These are phyloP conservation scores for Oegoconia quadripuncta DNA, from an alignment of 2,888 invertebrate species.

Conservation along the genomic window DNA sequence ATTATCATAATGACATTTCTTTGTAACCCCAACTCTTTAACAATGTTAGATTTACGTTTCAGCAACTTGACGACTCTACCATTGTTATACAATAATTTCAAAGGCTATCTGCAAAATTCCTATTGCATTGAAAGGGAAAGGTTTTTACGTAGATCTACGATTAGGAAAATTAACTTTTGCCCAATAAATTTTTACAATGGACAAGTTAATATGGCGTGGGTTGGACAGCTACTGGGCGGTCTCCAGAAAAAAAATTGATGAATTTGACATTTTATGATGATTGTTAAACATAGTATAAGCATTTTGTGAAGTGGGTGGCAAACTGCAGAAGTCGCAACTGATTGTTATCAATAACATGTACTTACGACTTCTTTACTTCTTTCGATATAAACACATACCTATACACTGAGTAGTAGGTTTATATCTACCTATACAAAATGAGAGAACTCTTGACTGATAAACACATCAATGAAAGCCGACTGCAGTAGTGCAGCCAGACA, in stretches of 20 bases:
- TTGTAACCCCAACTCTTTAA: slow-evolving; percentile 36
- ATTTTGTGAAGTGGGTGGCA: neutral
- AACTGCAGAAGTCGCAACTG: no score
- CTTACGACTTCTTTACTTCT: no score
- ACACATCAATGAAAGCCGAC: no score
- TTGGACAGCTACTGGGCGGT: slow-evolving; percentile 63
- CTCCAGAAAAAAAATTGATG: slow-evolving; percentile 30
- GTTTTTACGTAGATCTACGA: slow-evolving; percentile 15
- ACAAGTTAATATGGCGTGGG: slow-evolving; percentile 40
- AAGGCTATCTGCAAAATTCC: slow-evolving; percentile 7
- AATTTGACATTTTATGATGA: slow-evolving; percentile 32
- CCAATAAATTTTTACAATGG: slow-evolving; percentile 57
- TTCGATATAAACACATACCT: no score
- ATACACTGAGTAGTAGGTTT: no score
- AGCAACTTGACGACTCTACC: slow-evolving; percentile 7
- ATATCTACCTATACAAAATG: no score
- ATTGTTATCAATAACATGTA: no score
- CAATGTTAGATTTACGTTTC: slow-evolving; percentile 4
- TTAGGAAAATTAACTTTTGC: slow-evolving; percentile 55
- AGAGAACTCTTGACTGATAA: no score
- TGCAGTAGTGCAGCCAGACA: no score
- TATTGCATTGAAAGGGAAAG: slow-evolving; percentile 14
- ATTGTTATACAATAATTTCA: no score
- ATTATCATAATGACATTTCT: slow-evolving; percentile 64
- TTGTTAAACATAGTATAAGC: no score